Conservation (phyloP, 1,140 invertebrate species). For the Solenopsis fugax region DNA sequence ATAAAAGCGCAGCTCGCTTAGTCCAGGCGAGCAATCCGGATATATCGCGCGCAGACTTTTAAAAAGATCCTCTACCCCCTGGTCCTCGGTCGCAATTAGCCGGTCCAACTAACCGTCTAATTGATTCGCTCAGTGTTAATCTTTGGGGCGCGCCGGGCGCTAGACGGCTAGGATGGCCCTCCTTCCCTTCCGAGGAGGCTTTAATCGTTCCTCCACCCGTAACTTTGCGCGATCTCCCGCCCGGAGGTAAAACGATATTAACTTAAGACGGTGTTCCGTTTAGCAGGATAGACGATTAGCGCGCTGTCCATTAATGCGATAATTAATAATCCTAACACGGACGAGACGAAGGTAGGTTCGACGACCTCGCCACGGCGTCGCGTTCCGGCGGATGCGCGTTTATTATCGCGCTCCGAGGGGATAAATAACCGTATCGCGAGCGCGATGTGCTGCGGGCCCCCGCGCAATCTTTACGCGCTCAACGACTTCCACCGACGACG, state of each 20-base stretch:
- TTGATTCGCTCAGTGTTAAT: constrained; percentile 83
- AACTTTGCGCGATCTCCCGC: constrained; percentile 76
- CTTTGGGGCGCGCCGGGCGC: constrained; percentile 66
- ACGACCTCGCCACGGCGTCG: constrained; percentile 8
- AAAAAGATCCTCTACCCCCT: constrained; percentile 62
- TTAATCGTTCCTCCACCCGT: constrained; percentile 80
- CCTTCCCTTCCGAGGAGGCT: constrained; percentile 68
- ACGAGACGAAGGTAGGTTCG: constrained; percentile 20
- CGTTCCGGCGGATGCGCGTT: constrained; percentile 36
- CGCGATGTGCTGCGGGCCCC: neutral
- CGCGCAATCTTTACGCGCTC: neutral
- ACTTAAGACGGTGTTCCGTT: constrained; percentile 76
- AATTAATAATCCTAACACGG: constrained; percentile 69
- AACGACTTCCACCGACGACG: neutral
- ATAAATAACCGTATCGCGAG: constrained; percentile 9
- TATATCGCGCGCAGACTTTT: neutral
- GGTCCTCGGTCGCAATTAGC: constrained; percentile 79
- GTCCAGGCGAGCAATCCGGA: constrained; percentile 1
- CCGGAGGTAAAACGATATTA: constrained; percentile 78
- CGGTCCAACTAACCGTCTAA: constrained; percentile 82
- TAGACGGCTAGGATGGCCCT: constrained; percentile 30
- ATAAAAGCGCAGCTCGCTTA: neutral
- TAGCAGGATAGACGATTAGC: constrained; percentile 60
- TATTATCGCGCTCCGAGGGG: constrained; percentile 19
- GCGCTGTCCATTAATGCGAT: constrained; percentile 66